Base-by-base conservation (phyloP, 2,113 vertebrate genomes). In the Tylochromis polylepis region DNA sequence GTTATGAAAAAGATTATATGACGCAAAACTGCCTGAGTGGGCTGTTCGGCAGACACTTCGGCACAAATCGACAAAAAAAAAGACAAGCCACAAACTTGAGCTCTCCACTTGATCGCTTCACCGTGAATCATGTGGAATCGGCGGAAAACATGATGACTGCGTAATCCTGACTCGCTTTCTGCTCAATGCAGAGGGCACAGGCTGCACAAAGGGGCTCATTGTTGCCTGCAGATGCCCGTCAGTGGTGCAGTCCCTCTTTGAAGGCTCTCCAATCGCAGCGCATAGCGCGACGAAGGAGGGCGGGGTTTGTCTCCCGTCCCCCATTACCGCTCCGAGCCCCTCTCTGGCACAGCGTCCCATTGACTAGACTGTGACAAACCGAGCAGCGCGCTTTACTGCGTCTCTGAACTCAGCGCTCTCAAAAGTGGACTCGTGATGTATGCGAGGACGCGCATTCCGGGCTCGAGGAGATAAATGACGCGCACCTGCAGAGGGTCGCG, bases 161-260 rank as follows among this genome's bases (percentile, higher is more conserved):
- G 56, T 58, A 22, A 78, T 84, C 49, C 7, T 80, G 59, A 79
- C 41, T 55, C 14, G 91, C 67, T 80, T 62, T 11, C 55, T 79
- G 67, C 86, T 84, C 31, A 80, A 78, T 55, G 49, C 49, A 85
- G 84, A 88, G 85, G 91, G 83, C 59, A 88, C 67, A 85, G 60
- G 88, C 72, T 29, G 81, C 92, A 96, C 96, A 97, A 96, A 96
- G 95, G 85, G 88, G 79, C 36, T 92, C 94, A 94, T 95, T 97
- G 96, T 97, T 93, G 91, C 85, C 59, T 84, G 83, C 92, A 90
- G 92, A 95, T 88, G 91, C 92, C 91, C 91, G 59, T 90, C 90
- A 85, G 89, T 94, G 93, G 81, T 77, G 93, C 93, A 95, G 89
- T 95, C 91, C 87, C 85, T 89, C 88, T 89, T 91, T 89, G 92